Base-by-base conservation (phyloP, 2,888 invertebrate genomes). In the Stenurella melanura region DNA sequence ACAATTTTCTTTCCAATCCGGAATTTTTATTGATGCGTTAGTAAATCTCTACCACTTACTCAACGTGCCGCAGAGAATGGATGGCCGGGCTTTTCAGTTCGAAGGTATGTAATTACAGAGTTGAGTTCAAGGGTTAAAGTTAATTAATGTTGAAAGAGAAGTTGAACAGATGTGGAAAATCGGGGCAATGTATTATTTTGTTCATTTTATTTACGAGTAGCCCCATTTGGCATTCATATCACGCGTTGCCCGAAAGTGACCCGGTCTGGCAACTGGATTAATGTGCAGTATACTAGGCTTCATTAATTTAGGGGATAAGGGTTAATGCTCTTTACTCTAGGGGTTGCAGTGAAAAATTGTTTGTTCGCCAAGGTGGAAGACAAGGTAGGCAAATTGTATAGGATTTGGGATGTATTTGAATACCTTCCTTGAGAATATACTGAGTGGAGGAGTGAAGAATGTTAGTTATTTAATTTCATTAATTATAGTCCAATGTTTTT, bases 151-250 rank as follows among this genome's bases (percentile, higher is more conserved):
- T 54, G 69, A 74, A 42, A 61, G 77, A 78, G 71, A 74, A 77
- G 74, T 64, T 68, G 58, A 80, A 74, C 81, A 79, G 75, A 81
- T 81, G 81, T 79, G 74, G 75, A 75, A 78, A 78, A 79, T 77
- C 75, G 80, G 79, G 73, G 76, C 75, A 68, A 74, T 77, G 77
- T 74, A 75, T 75, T 75, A 76, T 80, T 79, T 75, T 79, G 77
- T 75, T 75, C 77, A 79, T 77, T 79, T 78, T 79, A 76, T 77
- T 78, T 73, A 75, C 74, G 74, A 64, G 61, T 42, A 56, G 18
- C 58, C 61, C 54, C 50, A 54, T 69, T 75, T 61, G 63, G 61
- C 68, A 75, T 75, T 75, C 74, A 75, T 75, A 75, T 70, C 74
- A 75, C 70, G 70, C 57, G 67, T 74, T 68, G 68, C 66, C 19